Base-by-base conservation (phyloP, 1,140 invertebrate species). In the Drosophila eugracilis region DNA sequence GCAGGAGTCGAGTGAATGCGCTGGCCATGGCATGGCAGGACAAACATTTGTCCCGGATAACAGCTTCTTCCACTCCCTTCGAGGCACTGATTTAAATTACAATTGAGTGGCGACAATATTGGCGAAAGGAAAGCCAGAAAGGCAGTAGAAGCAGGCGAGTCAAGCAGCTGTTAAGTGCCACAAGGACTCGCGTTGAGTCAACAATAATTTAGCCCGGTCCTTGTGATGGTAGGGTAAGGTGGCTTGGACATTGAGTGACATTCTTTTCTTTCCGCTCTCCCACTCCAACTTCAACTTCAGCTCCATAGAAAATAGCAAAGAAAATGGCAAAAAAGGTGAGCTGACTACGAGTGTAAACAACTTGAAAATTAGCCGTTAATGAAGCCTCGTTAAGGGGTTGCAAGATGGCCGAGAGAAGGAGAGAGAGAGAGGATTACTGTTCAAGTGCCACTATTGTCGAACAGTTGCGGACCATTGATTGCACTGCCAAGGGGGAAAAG, bases 21-120 rank as follows among this genome's bases (percentile, higher is more conserved):
- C 19, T 10, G 15, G 7, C 6, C 32, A 30, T 34, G 48, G 24
- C 47, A 21, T 53, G 41, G 30, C 57, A 71, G 63, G 49, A 75
- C 63, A 75, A 71, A 76, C 77, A 81, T 75, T 75, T 66, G 72
- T 65, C 71, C 48, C 22, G 70, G 30, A 45, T 63, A 74, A 52
- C 70, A 63, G 57, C 70, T 69, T 63, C 59, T 72, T 62, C 60
- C 62, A 53, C 37, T 59, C 36, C 65, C 50, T 65, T 53, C 36
- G 45, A 60, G 67, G 67, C 73, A 63, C 74, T 88, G 78, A 88
- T 75, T 86, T 83, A 86, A 86, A 86, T 86, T 86, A 86, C 83
- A 88, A 88, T 83, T 88, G 83, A 86, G 83, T 88, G 78, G 83
- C 83, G 78, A 83, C 78, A 83, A 88, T 81, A 81, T 84, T 85